A percentile compares a stretch with the other conserved stretches of the same genome.
phyloP scores from a whole-genome alignment of 2,113 vertebrate species.

The Dryoscopus gambensis region DNA sequence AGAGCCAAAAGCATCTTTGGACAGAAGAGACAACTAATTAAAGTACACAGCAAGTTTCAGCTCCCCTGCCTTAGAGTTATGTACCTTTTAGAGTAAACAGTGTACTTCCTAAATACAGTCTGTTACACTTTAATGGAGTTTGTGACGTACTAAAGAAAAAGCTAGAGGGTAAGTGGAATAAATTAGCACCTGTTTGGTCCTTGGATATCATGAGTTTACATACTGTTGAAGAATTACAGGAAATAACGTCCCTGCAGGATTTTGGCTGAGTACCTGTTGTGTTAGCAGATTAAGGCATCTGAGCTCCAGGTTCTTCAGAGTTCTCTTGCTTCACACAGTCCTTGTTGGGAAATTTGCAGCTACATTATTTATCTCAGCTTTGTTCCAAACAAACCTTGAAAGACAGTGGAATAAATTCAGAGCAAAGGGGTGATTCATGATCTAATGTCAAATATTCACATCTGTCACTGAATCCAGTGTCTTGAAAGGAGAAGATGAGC shows the following conservation, averaged over 20 bases:
- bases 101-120: background rate
- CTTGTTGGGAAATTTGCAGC: background rate
- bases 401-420: background rate
- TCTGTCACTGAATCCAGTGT: background rate
- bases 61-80: background rate
- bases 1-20: background rate
- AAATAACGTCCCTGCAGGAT: background rate
- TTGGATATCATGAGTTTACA: background rate
- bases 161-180: background rate
- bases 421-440: background rate
- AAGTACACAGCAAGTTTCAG: background rate
- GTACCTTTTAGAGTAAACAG: background rate
- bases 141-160: background rate
- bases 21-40: constrained; percentile 3
- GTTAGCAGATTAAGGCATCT: background rate
- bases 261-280: background rate
- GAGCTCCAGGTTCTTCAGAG: background rate
- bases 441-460: background rate
- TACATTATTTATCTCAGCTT: background rate
- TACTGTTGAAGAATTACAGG: background rate
- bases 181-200: background rate
- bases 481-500: background rate
- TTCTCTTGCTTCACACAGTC: background rate
- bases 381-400: background rate
- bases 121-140: background rate